A percentile compares a stretch with the other conserved stretches of the same genome.
These are phyloP conservation scores for Melanitta fusca DNA, from an alignment of 2,797 vertebrate species.

Conservation along the genomic window DNA sequence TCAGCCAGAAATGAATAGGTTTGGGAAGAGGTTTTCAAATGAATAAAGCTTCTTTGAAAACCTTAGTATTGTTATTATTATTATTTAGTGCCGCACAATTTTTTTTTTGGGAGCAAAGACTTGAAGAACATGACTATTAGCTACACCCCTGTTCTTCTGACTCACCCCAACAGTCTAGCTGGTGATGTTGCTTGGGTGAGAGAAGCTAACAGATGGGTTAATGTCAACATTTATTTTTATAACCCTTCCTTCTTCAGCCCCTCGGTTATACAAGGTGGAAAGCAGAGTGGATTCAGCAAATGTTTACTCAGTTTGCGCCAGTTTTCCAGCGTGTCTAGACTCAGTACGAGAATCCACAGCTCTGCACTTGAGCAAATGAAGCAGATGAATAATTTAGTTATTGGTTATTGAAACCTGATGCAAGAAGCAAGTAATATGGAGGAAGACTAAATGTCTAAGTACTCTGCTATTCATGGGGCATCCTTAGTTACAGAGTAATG, in stretches of 20 bases:
- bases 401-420: slow-evolving; percentile 6
- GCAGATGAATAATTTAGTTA: slow-evolving; percentile 23
- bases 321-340: background rate
- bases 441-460: background rate
- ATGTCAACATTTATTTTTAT: background rate
- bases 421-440: background rate
- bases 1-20: background rate
- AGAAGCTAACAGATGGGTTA: background rate
- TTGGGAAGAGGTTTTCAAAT: background rate
- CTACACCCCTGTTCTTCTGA: background rate
- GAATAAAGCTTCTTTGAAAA: background rate
- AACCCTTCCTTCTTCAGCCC: background rate
- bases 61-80: background rate
- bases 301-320: background rate
- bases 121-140: background rate
- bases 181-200: background rate
- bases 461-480: background rate
- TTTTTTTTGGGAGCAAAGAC: background rate
- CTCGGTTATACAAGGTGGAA: background rate
- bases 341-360: background rate
- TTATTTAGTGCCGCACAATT: background rate
- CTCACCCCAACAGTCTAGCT: background rate
- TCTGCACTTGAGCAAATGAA: background rate
- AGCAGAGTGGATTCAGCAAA: background rate
- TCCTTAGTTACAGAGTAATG: background rate